Conservation (phyloP, 2,113 vertebrate species). For the Catagonus wagneri region DNA sequence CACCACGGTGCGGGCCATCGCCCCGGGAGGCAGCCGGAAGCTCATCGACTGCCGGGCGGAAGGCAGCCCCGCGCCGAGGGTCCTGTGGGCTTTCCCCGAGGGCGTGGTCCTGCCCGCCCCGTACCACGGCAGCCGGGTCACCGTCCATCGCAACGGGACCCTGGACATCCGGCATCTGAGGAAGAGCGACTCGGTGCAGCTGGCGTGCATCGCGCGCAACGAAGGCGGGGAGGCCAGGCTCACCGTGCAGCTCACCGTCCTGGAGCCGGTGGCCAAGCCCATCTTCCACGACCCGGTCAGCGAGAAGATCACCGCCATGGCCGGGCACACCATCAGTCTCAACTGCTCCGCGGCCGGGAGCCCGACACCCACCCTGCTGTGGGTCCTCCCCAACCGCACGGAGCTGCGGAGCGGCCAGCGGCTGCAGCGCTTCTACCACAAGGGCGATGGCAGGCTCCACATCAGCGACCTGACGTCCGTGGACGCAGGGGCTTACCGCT, state of each 20-base stretch:
- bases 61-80: slow-evolving; percentile 89
- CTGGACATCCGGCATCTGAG: slow-evolving; percentile 90
- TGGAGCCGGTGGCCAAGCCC: slow-evolving; percentile 85
- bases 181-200: slow-evolving; percentile 88
- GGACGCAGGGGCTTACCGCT: slow-evolving; percentile 93
- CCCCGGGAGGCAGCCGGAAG: slow-evolving; percentile 85
- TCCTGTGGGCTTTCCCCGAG: slow-evolving; percentile 95
- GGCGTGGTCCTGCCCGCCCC: slow-evolving; percentile 93
- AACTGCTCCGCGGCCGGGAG: slow-evolving; percentile 91
- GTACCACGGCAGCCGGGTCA: slow-evolving; percentile 91
- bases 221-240: slow-evolving; percentile 93
- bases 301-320: slow-evolving; percentile 87
- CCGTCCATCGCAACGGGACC: slow-evolving; percentile 94
- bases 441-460: slow-evolving; percentile 89
- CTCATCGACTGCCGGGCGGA: slow-evolving; percentile 91
- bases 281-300: slow-evolving; percentile 83
- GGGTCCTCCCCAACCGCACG: slow-evolving; percentile 93
- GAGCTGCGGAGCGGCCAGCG: slow-evolving; percentile 86
- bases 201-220: slow-evolving; percentile 92
- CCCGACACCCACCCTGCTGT: slow-evolving; percentile 85
- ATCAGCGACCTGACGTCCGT: slow-evolving; percentile 88
- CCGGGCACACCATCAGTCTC: slow-evolving; percentile 91
- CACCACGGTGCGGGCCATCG: slow-evolving; percentile 85
- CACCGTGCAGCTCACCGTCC: slow-evolving; percentile 89
- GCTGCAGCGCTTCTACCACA: slow-evolving; percentile 90